Evolutionary conservation across 2,888 invertebrate species (phyloP), one percentile per base, ranked within the genome.

Genomic region (Spicauda simplicius): DNA sequence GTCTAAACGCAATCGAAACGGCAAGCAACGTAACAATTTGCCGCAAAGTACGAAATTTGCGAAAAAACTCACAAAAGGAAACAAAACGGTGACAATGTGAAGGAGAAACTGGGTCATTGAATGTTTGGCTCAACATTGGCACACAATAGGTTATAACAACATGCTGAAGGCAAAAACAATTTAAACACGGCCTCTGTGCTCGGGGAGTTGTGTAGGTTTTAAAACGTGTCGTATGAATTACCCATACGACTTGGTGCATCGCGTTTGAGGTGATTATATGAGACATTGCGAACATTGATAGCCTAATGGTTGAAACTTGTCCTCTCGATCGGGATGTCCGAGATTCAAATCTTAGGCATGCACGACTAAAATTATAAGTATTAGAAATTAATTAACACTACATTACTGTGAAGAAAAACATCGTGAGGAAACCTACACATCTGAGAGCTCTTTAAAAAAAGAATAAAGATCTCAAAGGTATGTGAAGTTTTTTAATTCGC

Each of bases 121-220:
- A 80, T 82, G 79, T 84, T 76, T 81, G 77, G 77, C 77, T 80
- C 78, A 83, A 79, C 80, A 82, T 84, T 82, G 81, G 80, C 80
- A 81, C 78, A 85, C 84, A 86, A 86, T 84, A 76, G 83, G 78
- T 80, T 82, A 80, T 79, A 81, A 84, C 81, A 84, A 83, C 81
- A 80, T 71, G 68, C 74, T 77, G 84, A 85, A 87, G 87, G 88
- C 79, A 81, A 85, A 83, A 84, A 81, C 82, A 79, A 86, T 86
- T 87, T 84, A 78, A 83, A 77, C 77, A 74, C 76, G 80, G 79
- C 83, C 86, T 85, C 82, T 79, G 79, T 73, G 73, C 71, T 10
- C 70, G 76, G 75, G 76, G 80, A 77, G 75, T 70, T 76, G 79
- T 78, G 79, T 80, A 78, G 77, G 78, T 76, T 77, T 79, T 77